Base-by-base conservation (phyloP, 2,797 vertebrate species). In the Pteronotus mesoamericanus region DNA sequence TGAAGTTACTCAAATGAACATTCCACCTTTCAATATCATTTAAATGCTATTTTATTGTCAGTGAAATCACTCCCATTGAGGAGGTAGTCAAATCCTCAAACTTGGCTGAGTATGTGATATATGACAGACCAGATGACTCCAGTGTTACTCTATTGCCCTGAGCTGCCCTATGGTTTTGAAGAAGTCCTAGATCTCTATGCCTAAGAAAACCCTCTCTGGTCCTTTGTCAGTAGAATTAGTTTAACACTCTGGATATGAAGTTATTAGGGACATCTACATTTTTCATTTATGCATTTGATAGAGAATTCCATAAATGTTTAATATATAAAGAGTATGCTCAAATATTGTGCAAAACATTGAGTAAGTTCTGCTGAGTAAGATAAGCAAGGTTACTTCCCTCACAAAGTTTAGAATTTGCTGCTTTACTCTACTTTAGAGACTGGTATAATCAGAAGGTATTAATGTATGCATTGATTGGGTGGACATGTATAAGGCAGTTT, bases 351-450 rank as follows among this genome's bases (percentile, higher is more conserved):
- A 92, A 90, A 94, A 24, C 21, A 51, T 79, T 94, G 37, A 89
- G 37, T 88, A 96, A 95, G 95, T 95, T 69, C 72, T 95, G 64
- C 46, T 32, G 6, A 80, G 46, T 34, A 92, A 92, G 78, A 86
- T 96, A 82, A 97, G 80, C 72, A 87, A 86, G 39, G 5, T 79
- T 79, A 72, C 37, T 69, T 85, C 10, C 34, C 29, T 93, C 26
- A 82, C 21, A 94, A 61, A 95, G 61, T 51, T 86, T 86, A 66
- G 46, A 92, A 87, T 93, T 94, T 96, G 88, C 71, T 95, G 79
- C 77, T 95, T 94, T 94, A 72, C 14, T 89, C 96, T 37, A 68
- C 39, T 85, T 94, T 15, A 92, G 64, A 69, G 16, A 8, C 91
- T 95, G n/a, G 77, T 88, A 21, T 86, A 77, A 92, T 96, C 34